Base-by-base conservation (phyloP, 2,113 vertebrate genomes). In the Engystomops pustulosus region DNA sequence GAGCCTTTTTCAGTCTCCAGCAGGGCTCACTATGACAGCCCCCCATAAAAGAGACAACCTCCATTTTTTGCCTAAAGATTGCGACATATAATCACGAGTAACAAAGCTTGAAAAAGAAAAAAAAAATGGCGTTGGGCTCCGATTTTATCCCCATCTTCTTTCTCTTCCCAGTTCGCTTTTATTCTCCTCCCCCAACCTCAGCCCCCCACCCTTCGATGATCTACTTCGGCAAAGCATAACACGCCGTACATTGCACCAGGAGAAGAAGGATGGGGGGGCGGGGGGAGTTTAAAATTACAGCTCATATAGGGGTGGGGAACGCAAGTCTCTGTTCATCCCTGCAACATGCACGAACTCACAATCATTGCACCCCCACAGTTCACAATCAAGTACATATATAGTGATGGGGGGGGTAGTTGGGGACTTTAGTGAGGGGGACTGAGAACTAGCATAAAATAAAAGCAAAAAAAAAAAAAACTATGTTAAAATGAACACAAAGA, bases 211-310 rank as follows among this genome's bases (percentile, higher is more conserved):
- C 53, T 60, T 65, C 27, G 53, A 62, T 47, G 41, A 77, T 84
- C 72, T 62, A 84, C 58, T 77, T 84, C 65, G 81, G 81, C 58
- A 76, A 83, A 67, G 55, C 81, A 67, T 76, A 49, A 53, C 70
- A 47, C 27, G 58, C 38, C 75, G 58, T 65, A 76, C 70, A 62
- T 83, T 83, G 81, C 81, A 83, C 81, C 81, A 75, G 53, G 41
- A 83, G 45, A 55, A 41, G 70, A 44, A 27, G 55, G 41, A 65
- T 38, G 80, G 69, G 27, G 68, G 68, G 34, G 32, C 8, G 60
- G 58, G 51, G 68, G n/a, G n/a, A n/a, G n/a, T n/a, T 49, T 71
- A 75, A 65, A 27, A 83, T 75, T n/a, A 65, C 14, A 32, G 55
- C 55, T 65, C 53, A 76, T 60, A 41, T 47, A 68, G 69, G 70